A percentile compares a stretch with the other conserved stretches of the same genome.
Evolutionary conservation across 2,797 vertebrate genomes (phyloP).

Genomic region (Lepilemur ruficaudatus): DNA sequence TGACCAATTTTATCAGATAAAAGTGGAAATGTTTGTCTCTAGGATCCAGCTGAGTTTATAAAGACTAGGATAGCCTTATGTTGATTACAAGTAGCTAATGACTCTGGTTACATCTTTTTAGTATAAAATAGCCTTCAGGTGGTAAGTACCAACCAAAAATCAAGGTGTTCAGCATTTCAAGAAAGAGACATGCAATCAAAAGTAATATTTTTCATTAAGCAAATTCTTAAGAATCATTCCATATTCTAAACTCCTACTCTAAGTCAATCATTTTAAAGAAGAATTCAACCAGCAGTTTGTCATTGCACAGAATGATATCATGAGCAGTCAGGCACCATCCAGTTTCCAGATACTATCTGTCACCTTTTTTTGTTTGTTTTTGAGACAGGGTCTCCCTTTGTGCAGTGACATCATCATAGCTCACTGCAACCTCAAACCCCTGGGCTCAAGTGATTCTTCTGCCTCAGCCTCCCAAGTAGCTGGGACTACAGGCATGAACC

Average conservation of each 20-base stretch:
- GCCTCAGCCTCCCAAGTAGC: not conserved
- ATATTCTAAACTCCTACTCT: not conserved
- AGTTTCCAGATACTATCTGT: not conserved
- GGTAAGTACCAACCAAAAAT: not conserved
- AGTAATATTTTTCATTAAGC: not conserved
- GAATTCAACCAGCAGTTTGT: not conserved
- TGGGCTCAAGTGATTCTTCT: not conserved
- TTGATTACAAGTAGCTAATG: not conserved
- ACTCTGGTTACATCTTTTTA: not conserved
- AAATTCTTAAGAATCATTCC: not conserved
- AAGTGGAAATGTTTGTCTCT: not conserved
- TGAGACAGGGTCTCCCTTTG: not conserved
- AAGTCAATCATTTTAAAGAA: not conserved
- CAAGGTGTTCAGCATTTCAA: not conserved
- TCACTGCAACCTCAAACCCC: not conserved
- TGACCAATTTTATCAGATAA: not conserved
- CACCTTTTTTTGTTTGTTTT: not conserved
- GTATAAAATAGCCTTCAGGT: not conserved
- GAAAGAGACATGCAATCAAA: not conserved
- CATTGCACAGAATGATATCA: not conserved
- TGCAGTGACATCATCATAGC: not conserved
- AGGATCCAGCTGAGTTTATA: not conserved
- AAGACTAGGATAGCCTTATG: not conserved
- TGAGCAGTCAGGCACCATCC: not conserved
- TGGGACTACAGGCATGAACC: not conserved